Evolutionary conservation across 92 coral and sea anemone species (phyloP).

Genomic region (Muricea muricata): DNA sequence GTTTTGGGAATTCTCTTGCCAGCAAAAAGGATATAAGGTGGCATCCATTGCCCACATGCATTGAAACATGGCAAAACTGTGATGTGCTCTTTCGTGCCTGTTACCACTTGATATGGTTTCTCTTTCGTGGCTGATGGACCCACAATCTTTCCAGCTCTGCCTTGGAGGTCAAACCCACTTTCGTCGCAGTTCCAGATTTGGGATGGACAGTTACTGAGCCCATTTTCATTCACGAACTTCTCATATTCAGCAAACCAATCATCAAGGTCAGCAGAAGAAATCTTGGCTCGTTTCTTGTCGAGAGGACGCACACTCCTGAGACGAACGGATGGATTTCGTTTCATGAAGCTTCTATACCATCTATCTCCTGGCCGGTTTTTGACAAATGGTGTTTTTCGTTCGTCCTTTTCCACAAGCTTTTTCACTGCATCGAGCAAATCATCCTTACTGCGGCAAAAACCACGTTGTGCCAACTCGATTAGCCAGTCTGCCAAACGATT

Average conservation of each 20-base stretch:
- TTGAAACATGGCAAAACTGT: too few species aligned
- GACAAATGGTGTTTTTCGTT: slow-evolving; percentile 45
- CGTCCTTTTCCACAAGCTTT: slow-evolving; percentile 50
- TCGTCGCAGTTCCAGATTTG: slow-evolving; percentile 70
- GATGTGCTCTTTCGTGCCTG: slow-evolving; percentile 43
- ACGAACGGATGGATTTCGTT: slow-evolving; percentile 59
- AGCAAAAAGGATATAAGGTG: too few species aligned
- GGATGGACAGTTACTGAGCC: slow-evolving; percentile 42
- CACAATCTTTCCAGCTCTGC: too few species aligned
- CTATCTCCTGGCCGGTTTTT: slow-evolving; percentile 55
- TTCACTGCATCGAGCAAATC: slow-evolving; percentile 53
- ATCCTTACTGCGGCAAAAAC: slow-evolving; percentile 46
- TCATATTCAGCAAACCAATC: slow-evolving; percentile 32
- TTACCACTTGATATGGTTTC: slow-evolving; percentile 13
- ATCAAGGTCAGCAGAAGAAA: slow-evolving; percentile 28
- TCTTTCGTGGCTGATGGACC: slow-evolving; percentile 56
- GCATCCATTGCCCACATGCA: too few species aligned
- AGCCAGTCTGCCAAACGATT: slow-evolving; percentile 45
- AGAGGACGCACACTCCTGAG: slow-evolving; percentile 35
- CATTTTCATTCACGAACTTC: slow-evolving; percentile 37
- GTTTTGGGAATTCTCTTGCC: too few species aligned
- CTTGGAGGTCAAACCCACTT: too few species aligned
- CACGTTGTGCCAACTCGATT: slow-evolving; percentile 42
- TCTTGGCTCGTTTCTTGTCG: too few species aligned
- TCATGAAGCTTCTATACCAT: too few species aligned